These are phyloP conservation scores for Scortum barcoo DNA, from an alignment of 2,113 vertebrate genomes.

Conservation along the genomic window DNA sequence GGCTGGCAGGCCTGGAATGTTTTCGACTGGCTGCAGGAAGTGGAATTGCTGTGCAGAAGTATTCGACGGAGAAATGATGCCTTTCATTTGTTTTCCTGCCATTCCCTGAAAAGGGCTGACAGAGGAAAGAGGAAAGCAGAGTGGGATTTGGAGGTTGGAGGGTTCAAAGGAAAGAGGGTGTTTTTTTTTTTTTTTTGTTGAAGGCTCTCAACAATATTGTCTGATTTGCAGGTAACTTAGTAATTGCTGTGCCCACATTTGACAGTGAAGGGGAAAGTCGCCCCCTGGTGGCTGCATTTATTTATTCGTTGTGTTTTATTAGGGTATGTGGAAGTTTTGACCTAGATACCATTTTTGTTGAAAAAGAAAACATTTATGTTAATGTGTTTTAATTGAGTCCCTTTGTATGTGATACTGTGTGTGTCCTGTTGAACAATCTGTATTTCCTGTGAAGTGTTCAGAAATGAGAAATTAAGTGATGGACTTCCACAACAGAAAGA, in stretches of 20 bases:
- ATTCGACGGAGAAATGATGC: conserved; percentile 13
- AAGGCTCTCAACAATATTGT: conserved; percentile 9
- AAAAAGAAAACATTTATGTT: background rate
- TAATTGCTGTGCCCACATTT: background rate
- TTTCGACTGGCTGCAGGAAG: conserved; percentile 29
- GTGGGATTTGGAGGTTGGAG: background rate
- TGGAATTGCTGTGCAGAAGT: conserved; percentile 16
- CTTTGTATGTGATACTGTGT: background rate
- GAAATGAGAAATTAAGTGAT: background rate
- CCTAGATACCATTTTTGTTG: background rate
- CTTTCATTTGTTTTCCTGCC: conserved; percentile 44
- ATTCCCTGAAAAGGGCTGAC: conserved; percentile 19
- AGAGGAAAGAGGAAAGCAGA: conserved; percentile 26
- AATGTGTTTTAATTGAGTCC: background rate
- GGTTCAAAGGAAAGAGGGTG: conserved; percentile 31
- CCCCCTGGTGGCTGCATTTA: conserved; percentile 34
- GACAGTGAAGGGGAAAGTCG: background rate
- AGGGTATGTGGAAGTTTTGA: background rate
- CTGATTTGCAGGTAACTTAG: background rate
- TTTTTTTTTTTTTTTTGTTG: background rate
- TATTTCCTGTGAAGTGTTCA: background rate
- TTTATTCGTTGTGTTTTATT: conserved; percentile 4
- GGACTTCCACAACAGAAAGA: background rate
- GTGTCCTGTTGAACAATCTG: background rate
- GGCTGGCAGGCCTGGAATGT: background rate